Base-by-base conservation (phyloP, 2,113 vertebrate genomes). In the Cottus gobio region DNA sequence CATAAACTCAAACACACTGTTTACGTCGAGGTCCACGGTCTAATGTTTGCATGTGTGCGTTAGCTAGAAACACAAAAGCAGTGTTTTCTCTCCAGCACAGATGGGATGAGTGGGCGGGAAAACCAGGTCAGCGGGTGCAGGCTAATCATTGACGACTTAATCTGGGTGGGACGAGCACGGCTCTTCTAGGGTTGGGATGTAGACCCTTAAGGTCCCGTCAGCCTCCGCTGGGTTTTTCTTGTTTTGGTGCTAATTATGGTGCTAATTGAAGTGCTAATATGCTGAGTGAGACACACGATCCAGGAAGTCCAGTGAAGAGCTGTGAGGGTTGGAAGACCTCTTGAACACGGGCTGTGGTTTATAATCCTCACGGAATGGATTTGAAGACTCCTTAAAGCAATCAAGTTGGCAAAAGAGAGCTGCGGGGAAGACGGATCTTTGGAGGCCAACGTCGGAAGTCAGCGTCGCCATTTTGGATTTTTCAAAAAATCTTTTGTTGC, bases 91-190 rank as follows among this genome's bases (percentile, higher is more conserved):
- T 20, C 13, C 28, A 52, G 36, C 37, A 68, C 80, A 81, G 70
- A 70, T 50, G 80, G 39, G 36, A 6, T 24, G 71, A 71, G 61
- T 76, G 48, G 67, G 54, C 52, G 44, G 36, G 15, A 48, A 60
- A 57, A 76, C 12, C 24, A 44, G 62, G 48, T 63, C 60, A 39
- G 22, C 50, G 5, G 46, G 26, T 28, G 7, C 20, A 18, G 22
- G 58, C 10, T 20, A 69, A 69, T 48, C 7, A 11, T 1, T 62
- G 37, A 68, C 22, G 44, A 37, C 18, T 46, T 34, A 63, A 75
- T 63, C 28, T 20, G 11, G 2, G 12, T 22, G 18, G n/a, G 36
- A 28, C 36, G 7, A 37, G 42, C 24, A 65, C 16, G 22, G n/a
- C 68, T 58, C 16, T 15, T 24, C 24, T 36, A 10, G 31, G 9